These are phyloP conservation scores for Philereme transversata DNA, from an alignment of 2,888 invertebrate genomes.

Conservation along the genomic window DNA sequence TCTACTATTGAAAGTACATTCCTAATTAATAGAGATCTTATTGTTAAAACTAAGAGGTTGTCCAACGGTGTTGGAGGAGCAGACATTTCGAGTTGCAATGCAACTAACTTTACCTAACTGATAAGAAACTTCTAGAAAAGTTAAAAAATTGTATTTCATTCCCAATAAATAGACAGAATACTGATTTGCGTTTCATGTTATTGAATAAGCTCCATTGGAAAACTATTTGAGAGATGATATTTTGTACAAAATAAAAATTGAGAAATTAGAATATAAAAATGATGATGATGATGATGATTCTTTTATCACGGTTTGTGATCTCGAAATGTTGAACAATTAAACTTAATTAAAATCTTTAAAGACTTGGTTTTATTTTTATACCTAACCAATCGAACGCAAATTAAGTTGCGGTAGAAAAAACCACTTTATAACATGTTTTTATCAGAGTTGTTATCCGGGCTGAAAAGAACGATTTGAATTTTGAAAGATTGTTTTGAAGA, in stretches of 20 bases:
- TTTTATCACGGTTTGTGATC: conserved; percentile 77
- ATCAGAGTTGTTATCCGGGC: too few species aligned
- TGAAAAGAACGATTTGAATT: too few species aligned
- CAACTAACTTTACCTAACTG: conserved; percentile 1
- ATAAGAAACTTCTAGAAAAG: conserved; percentile 45
- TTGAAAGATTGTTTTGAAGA: too few species aligned
- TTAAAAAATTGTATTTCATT: conserved; percentile 65
- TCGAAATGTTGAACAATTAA: conserved; percentile 79
- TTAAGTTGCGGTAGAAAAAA: too few species aligned
- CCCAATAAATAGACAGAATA: conserved; percentile 49
- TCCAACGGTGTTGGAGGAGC: conserved; percentile 53
- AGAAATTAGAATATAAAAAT: conserved; percentile 68
- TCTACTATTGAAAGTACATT: conserved; percentile 77
- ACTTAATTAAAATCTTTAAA: conserved; percentile 72
- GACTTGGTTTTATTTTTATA: conserved; percentile 51
- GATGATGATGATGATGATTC: conserved; percentile 64
- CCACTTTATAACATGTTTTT: too few species aligned
- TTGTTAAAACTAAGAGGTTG: conserved; percentile 69
- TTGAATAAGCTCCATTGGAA: conserved; percentile 61
- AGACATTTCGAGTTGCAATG: conserved; percentile 24
- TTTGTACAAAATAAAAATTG: conserved; percentile 80
- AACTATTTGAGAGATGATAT: conserved; percentile 75
- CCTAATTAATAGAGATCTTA: conserved; percentile 78
- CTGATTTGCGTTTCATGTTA: conserved; percentile 69
- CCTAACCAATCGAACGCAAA: neutral